Evolutionary conservation across 1,140 invertebrate species (phyloP).

Genomic region (Leptinotarsa lineolata): DNA sequence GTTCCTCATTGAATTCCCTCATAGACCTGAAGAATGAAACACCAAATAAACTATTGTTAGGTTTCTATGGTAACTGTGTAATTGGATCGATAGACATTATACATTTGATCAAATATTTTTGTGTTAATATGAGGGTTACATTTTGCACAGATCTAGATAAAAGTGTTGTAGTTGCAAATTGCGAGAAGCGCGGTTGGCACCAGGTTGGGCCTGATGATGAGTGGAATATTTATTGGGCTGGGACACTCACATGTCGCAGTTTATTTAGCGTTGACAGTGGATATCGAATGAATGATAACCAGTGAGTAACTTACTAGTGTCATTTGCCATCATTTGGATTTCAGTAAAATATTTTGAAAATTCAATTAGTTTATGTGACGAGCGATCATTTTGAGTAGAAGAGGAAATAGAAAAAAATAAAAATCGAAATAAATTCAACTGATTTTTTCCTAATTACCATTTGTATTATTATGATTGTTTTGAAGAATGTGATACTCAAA

Average conservation of each 20-base stretch:
- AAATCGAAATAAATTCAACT: no score
- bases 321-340: no score
- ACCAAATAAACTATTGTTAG: background rate
- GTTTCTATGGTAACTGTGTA: background rate
- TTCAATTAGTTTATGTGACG: no score
- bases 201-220: constrained; percentile 91
- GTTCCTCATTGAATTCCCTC: no score
- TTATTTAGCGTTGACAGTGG: constrained; percentile 92
- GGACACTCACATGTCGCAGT: constrained; percentile 84
- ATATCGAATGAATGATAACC: constrained; percentile 89
- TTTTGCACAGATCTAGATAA: constrained; percentile 94
- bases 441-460: no score
- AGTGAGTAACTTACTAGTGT: constrained; percentile 62
- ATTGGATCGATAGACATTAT: background rate
- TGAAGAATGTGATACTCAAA: no score
- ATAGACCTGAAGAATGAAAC: background rate
- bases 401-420: no score
- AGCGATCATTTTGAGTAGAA: no score
- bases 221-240: constrained; percentile 97
- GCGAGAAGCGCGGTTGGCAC: constrained; percentile 90
- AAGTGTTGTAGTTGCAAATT: constrained; percentile 92
- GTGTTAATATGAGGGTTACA: constrained; percentile 64
- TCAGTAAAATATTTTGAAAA: no score
- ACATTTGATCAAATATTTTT: constrained; percentile 10
- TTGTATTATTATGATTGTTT: no score